These are phyloP conservation scores for Catocala sponsa DNA, from an alignment of 2,888 invertebrate species.

Conservation along the genomic window DNA sequence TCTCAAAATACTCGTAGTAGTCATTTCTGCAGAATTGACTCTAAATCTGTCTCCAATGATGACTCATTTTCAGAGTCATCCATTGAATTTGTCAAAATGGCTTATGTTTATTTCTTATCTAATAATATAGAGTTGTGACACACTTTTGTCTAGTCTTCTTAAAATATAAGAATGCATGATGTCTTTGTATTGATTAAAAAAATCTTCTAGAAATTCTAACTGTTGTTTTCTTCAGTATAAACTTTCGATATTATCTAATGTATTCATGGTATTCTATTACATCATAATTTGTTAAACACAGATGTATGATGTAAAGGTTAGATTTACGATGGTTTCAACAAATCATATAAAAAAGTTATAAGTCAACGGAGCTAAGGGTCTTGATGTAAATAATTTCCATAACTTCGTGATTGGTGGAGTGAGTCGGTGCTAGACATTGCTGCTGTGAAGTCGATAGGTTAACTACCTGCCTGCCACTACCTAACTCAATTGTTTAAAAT, in stretches of 20 bases:
- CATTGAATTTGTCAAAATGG: too few relatives aligned
- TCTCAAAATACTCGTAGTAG: too few relatives aligned
- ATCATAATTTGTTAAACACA: conserved; percentile 21
- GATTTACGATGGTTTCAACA: conserved; percentile 27
- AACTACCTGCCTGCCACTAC: conserved; percentile 9
- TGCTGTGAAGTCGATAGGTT: conserved; percentile 8
- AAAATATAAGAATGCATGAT: too few relatives aligned
- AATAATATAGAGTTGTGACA: too few relatives aligned
- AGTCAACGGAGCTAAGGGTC: background rate
- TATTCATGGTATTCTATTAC: conserved; percentile 30
- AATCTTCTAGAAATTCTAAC: conserved; percentile 17
- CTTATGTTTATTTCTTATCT: too few relatives aligned
- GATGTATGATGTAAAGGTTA: conserved; percentile 30
- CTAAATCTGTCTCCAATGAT: too few relatives aligned
- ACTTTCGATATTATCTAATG: conserved; percentile 2
- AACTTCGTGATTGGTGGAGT: background rate
- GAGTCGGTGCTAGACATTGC: background rate
- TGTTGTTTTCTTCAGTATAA: conserved; percentile 10
- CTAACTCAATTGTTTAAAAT: conserved; percentile 7
- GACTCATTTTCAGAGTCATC: too few relatives aligned
- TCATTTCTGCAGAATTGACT: too few relatives aligned
- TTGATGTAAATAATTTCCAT: background rate
- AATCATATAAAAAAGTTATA: background rate
- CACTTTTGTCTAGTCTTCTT: too few relatives aligned
- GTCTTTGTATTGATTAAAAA: background rate